Percentiles rank a stretch among this genome's conserved stretches.
These are phyloP conservation scores for Dugesia japonica DNA, from an alignment of 2,888 invertebrate genomes.

Conservation along the genomic window DNA sequence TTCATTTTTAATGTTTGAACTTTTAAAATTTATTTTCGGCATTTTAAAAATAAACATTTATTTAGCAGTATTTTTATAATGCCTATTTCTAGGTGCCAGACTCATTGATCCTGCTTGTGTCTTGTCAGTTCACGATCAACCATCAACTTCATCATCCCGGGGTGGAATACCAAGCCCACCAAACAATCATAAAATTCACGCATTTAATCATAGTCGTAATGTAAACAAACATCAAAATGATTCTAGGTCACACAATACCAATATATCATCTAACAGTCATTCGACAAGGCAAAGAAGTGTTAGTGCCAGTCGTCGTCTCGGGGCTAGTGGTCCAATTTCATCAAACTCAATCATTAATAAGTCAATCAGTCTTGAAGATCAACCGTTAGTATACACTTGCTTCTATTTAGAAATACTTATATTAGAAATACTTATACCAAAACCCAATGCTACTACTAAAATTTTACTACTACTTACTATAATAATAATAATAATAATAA, in stretches of 20 bases:
- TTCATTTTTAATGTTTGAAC: no score
- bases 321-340: neutral
- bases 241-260: neutral
- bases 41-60: no score
- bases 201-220: neutral
- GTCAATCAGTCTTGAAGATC: conserved; percentile 7
- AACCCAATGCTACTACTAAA: no score
- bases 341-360: neutral
- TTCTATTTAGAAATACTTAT: neutral
- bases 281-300: neutral
- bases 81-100: no score
- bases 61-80: no score
- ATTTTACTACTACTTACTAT: no score
- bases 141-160: neutral
- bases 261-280: neutral
- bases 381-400: neutral
- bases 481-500: no score
- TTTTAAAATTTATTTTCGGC: no score
- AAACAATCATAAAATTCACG: neutral
- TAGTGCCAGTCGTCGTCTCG: neutral
- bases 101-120: conserved; percentile 21
- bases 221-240: neutral
- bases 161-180: neutral
- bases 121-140: neutral
- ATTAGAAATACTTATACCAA: no score